Base-by-base conservation (phyloP, 2,113 vertebrate species). In the Antigone vipio region DNA sequence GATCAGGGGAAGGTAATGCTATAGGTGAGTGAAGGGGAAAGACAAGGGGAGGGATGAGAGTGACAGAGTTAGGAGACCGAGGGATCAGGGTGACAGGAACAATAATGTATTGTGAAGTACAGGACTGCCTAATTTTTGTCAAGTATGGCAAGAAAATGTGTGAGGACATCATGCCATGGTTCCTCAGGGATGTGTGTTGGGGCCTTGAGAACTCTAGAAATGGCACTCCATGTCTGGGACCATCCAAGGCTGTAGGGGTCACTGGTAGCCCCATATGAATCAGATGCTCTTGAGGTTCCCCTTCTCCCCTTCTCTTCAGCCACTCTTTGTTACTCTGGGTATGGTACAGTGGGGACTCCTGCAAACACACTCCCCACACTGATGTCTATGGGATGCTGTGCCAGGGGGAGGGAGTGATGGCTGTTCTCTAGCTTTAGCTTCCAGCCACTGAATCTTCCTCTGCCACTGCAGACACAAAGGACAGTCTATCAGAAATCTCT, bases 351-450 rank as follows among this genome's bases (percentile, higher is more conserved):
- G 35, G 26, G 47, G 34, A 49, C 12, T 71, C 23, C 34, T 82
- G 80, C 35, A 86, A 71, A 35, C 0, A 0, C 26, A 66, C 4
- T 12, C 40, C 29, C 4, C 12, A 11, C 2, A 4, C 14, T 74
- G 49, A 29, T 69, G 60, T 21, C 29, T 40, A 2, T 23, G 29
- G 15, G 20, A 38, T 35, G 23, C 19, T 88, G 38, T 49, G 71
- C 29, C 16, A 67, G 30, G 8, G 75, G 12, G 32, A 88, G 23
- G 19, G 22, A 68, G 3, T 17, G 22, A 47, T 8, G 15, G 38
- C 17, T 14, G 6, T 38, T 68, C 29, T 87, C 22, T 35, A 16
- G 10, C 26, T 77, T 76, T 30, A 66, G 18, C 27, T 84, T 62
- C 19, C 47, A 75, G 74, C 5, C 26, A 9, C 22, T 21, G 10